A percentile compares a stretch with the other conserved stretches of the same genome.
These are phyloP conservation scores for Chaetophractus vellerosus DNA, from an alignment of 2,797 vertebrate species.

Conservation along the genomic window DNA sequence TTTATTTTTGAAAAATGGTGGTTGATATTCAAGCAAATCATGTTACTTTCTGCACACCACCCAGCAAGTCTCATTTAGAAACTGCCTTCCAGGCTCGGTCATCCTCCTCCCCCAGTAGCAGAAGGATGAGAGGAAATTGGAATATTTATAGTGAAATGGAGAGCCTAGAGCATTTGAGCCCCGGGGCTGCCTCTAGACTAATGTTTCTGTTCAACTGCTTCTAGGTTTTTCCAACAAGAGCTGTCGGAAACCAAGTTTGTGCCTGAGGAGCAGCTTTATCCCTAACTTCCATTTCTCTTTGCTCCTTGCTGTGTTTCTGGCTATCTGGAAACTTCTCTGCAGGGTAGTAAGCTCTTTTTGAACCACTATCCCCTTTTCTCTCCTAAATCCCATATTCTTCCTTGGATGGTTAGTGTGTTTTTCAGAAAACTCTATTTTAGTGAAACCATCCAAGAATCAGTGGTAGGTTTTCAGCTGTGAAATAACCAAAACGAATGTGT, in stretches of 20 bases:
- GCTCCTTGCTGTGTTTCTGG: background rate
- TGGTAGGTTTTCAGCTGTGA: background rate
- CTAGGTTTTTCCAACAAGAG: slow-evolving; percentile 9
- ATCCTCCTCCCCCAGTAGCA: background rate
- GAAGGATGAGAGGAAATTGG: slow-evolving; percentile 46
- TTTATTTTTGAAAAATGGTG: slow-evolving; percentile 15
- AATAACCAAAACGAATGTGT: background rate
- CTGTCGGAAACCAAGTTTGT: slow-evolving; percentile 9
- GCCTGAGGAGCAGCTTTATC: slow-evolving; percentile 4
- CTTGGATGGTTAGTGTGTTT: slow-evolving; percentile 17
- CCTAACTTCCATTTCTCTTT: background rate
- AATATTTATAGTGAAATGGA: slow-evolving; percentile 63
- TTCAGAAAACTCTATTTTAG: slow-evolving; percentile 24
- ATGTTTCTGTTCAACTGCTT: slow-evolving; percentile 23
- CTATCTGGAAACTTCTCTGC: background rate
- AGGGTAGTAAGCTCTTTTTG: background rate
- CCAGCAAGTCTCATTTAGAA: background rate
- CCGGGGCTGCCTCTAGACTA: background rate
- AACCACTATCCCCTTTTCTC: background rate
- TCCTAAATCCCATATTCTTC: slow-evolving; percentile 3
- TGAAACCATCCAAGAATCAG: background rate
- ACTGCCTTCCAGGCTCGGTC: background rate
- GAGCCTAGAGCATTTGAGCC: background rate
- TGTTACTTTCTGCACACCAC: background rate
- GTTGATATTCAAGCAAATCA: background rate